A percentile compares a stretch with the other conserved stretches of the same genome.
These are phyloP conservation scores for Sarotherodon lohbergeri DNA, from an alignment of 2,113 vertebrate genomes.

Conservation along the genomic window DNA sequence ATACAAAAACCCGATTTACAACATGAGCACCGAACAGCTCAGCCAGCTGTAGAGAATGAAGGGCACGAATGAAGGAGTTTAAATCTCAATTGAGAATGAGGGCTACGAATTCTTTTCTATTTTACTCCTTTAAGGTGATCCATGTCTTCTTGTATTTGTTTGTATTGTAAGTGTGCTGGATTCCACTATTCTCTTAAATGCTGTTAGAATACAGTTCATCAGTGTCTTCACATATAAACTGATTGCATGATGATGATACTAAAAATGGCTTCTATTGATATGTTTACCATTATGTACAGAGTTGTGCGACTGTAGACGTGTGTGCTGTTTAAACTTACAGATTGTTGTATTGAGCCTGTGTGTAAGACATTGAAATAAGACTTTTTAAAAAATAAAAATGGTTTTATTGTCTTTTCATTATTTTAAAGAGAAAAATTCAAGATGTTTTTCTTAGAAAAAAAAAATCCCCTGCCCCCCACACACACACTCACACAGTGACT, in stretches of 20 bases:
- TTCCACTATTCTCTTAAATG: neutral
- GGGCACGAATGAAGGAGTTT: neutral
- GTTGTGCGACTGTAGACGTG: neutral
- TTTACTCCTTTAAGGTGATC: neutral
- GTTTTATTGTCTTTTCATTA: neutral
- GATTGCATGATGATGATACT: neutral
- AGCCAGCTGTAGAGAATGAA: neutral
- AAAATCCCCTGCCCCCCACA: fast-evolving
- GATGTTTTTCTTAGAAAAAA: neutral
- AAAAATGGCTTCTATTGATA: neutral
- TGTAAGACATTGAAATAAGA: neutral
- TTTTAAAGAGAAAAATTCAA: neutral
- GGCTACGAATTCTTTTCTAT: neutral
- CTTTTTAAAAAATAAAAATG: neutral
- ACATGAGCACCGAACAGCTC: conserved; percentile 11
- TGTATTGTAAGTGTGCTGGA: neutral
- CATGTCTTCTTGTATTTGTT: neutral
- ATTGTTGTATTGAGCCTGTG: neutral
- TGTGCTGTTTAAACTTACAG: neutral
- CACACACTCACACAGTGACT: neutral
- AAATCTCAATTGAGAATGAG: neutral
- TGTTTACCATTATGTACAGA: neutral
- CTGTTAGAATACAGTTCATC: neutral
- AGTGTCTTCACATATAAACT: neutral
- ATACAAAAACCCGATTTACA: conserved; percentile 66